Base-by-base conservation (phyloP, 2,113 vertebrate genomes). In the Onychorhynchus coronatus region DNA sequence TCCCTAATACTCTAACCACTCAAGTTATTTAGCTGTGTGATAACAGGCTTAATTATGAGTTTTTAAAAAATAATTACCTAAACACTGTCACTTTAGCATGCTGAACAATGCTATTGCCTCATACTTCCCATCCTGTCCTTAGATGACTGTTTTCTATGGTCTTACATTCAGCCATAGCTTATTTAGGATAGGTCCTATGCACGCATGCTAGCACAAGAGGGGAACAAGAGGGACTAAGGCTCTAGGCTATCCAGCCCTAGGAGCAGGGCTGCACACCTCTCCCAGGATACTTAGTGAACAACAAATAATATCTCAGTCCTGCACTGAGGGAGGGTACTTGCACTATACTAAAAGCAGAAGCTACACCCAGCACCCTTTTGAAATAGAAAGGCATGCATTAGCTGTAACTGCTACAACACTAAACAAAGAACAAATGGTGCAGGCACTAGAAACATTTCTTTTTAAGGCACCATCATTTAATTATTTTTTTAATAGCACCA, bases 191-290 rank as follows among this genome's bases (percentile, higher is more conserved):
- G 33, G 30, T 62, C n/a, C 13, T 14, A 15, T 4, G 18, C 2
- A 5, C 3, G 5, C 47, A 11, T 0, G 2, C 12, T 41, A 33
- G 41, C 41, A 25, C 44, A 23, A 41, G 14, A 33, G 19, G 22
- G 71, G 7, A 39, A 19, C 35, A 59, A 59, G 63, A 52, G n/a
- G 37, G 42, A 8, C 16, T 4, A 27, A 37, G 59, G 79, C 35
- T 91, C 55, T 12, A 6, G 66, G 71, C 37, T 56, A 37, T 4
- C 6, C 46, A 15, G 13, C 4, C 15, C 27, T 7, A 27, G 30
- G 18, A 82, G n/a, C 35, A 61, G 31, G 52, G 73, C 39, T 70
- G 56, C 67, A 89, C 21, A 30, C 18, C 50, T 83, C 62, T 39
- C 37, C 56, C 52, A 35, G 50, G 18, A 17, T 6, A 20, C 21